A percentile compares a stretch with the other conserved stretches of the same genome.
phyloP scores from a whole-genome alignment of 1,140 invertebrate species.

The Zaprionus taronus region DNA sequence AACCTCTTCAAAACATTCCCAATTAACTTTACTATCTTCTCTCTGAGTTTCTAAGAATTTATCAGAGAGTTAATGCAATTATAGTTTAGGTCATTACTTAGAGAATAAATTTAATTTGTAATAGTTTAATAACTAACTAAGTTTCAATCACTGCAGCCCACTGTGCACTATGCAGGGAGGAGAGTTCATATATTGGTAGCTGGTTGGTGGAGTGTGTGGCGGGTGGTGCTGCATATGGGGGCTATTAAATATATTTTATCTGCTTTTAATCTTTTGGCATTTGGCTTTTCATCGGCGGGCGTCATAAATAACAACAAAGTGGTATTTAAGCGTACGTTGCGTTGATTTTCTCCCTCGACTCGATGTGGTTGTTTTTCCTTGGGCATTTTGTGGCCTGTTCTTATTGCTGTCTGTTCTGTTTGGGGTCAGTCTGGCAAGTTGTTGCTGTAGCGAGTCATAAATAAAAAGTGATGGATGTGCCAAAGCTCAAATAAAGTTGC shows the following conservation, averaged over 20 bases:
- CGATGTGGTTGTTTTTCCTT: background rate
- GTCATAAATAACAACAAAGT: slow-evolving; percentile 82
- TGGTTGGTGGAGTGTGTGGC: background rate
- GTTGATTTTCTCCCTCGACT: slow-evolving; percentile 33
- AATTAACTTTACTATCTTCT: too few relatives aligned
- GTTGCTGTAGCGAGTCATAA: slow-evolving; percentile 62
- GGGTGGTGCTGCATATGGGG: slow-evolving; percentile 34
- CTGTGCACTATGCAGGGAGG: background rate
- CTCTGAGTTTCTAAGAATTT: too few relatives aligned
- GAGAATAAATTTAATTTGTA: too few relatives aligned
- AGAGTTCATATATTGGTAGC: slow-evolving; percentile 30
- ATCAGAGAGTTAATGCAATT: too few relatives aligned
- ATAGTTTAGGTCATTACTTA: too few relatives aligned
- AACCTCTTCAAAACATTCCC: too few relatives aligned
- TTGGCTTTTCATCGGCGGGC: slow-evolving; percentile 78
- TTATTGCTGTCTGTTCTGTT: slow-evolving; percentile 14
- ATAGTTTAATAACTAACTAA: too few relatives aligned
- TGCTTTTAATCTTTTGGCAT: slow-evolving; percentile 79
- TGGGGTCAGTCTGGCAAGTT: slow-evolving; percentile 3
- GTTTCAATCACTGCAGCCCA: background rate
- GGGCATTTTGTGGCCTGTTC: slow-evolving; percentile 20
- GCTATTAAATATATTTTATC: slow-evolving; percentile 83
- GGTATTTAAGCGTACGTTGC: slow-evolving; percentile 71
- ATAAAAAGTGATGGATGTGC: slow-evolving; percentile 76
- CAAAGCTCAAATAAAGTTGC: slow-evolving; percentile 45